Base-by-base conservation (phyloP, 2,797 vertebrate genomes). In the Oreonectes daqikongensis region DNA sequence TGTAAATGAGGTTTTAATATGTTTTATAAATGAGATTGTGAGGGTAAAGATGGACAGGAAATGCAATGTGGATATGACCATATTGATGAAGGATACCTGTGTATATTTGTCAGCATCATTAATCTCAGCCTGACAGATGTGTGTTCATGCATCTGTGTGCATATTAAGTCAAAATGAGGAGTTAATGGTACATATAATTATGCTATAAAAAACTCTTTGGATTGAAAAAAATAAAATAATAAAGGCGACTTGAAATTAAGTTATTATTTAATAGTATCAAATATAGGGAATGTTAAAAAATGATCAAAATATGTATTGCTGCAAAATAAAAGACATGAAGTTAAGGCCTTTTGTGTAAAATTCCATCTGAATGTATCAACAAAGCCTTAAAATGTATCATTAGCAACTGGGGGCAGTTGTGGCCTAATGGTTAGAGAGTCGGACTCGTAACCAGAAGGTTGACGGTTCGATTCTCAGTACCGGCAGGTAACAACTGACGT, bases 31-130 rank as follows among this genome's bases (percentile, higher is more conserved):
- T 11, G 59, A 63, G 44, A 50, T 69, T 11, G 11, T 67, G 24
- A 20, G 10, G 2, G 2, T 52, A 30, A 35, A 46, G 26, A 30
- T 42, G 40, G 40, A 42, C 11, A 67, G 40, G 15, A 15, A 46
- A 46, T 4, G 17, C 5, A 15, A 69, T 57, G 28, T 42, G 35
- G 32, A 79, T 75, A 69, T 53, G 60, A 64, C 22, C 50, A 38
- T 69, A 75, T 35, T 74, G 10, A 22, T 24, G 20, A 50, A 50
- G 8, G 20, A 53, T 20, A 81, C 77, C 75, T 84, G 81, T 61
- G 55, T 78, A 59, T 69, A 64, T 80, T 48, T 78, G 75, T 79
- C 59, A 79, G 77, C 59, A 50, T 79, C 76, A 81, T 79, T 78
- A 72, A 75, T 82, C 78, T 75, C 55, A 69, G 18, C 15, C 70